Conservation (phyloP, 53 echinoderm and acorn worm genomes). For the Patiria pectinifera region DNA sequence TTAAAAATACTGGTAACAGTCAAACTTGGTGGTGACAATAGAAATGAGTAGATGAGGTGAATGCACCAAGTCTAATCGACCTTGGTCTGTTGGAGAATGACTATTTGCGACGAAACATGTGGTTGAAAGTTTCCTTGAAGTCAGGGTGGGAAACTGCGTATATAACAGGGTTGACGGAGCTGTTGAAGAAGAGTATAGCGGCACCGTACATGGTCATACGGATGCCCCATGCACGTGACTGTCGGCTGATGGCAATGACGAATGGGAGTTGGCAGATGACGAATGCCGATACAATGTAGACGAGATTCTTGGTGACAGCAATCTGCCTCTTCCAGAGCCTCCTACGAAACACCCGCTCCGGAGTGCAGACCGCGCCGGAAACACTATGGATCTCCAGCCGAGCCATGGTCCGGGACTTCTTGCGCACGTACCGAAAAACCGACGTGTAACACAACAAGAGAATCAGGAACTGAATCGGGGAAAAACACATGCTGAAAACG, state of each 20-base stretch:
- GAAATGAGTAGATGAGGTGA: no score
- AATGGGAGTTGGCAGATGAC: background rate
- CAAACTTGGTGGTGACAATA: no score
- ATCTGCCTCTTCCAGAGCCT: constrained; percentile 15
- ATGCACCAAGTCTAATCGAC: no score
- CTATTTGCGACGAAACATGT: background rate
- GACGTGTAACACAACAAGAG: constrained; percentile 7
- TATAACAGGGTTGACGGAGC: background rate
- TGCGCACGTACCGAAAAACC: constrained; percentile 22
- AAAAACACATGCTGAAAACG: background rate
- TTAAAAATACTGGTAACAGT: no score
- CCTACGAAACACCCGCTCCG: background rate
- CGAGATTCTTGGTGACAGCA: constrained; percentile 3
- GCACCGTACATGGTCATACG: constrained; percentile 2
- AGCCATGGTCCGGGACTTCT: background rate
- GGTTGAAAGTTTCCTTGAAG: background rate
- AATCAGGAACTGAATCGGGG: constrained; percentile 6
- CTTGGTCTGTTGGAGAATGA: background rate
- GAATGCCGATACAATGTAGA: constrained; percentile 17
- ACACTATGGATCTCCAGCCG: background rate
- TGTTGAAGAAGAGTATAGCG: background rate
- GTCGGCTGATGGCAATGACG: background rate
- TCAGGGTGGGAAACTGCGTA: background rate
- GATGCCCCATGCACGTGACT: background rate
- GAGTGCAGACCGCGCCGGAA: background rate